A percentile compares a stretch with the other conserved stretches of the same genome.
Conservation (phyloP, 2,888 invertebrate genomes). For the Cephus spinipes region DNA sequence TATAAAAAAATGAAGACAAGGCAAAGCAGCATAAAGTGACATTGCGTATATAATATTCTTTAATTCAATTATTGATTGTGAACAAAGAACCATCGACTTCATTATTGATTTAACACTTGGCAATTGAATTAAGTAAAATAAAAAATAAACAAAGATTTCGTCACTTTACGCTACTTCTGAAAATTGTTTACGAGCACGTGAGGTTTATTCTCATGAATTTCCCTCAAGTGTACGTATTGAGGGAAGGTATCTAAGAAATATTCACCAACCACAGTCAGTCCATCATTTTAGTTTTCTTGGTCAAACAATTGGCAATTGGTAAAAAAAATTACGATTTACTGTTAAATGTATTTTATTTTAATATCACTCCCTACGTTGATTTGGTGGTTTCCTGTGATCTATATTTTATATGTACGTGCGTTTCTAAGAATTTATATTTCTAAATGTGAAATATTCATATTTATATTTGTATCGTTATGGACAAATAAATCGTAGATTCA, state of each 20-base stretch:
- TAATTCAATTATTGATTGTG: not conserved
- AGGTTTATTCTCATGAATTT: slow-evolving; percentile 18
- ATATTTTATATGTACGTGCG: not conserved
- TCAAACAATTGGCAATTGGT: slow-evolving; percentile 2
- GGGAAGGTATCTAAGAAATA: slow-evolving; percentile 28
- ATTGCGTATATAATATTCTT: not conserved
- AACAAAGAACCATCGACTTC: not conserved
- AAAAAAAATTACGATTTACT: not conserved
- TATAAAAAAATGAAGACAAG: slow-evolving; percentile 59
- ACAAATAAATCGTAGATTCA: not conserved
- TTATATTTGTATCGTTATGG: not conserved
- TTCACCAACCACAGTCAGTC: slow-evolving; percentile 5
- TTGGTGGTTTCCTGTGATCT: not conserved
- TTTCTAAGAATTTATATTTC: not conserved
- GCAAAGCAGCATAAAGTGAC: slow-evolving; percentile 62
- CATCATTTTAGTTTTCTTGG: slow-evolving; percentile 6
- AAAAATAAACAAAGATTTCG: slow-evolving; percentile 30
- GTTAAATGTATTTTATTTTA: not conserved
- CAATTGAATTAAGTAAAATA: slow-evolving; percentile 47
- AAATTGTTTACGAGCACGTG: slow-evolving; percentile 30
- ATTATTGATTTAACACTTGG: slow-evolving; percentile 46
- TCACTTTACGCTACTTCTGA: slow-evolving; percentile 61
- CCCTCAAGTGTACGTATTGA: slow-evolving; percentile 31
- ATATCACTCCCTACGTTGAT: not conserved
- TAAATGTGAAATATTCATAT: not conserved